phyloP scores from a whole-genome alignment of 2,888 invertebrate species.

The Stenurella melanura region DNA sequence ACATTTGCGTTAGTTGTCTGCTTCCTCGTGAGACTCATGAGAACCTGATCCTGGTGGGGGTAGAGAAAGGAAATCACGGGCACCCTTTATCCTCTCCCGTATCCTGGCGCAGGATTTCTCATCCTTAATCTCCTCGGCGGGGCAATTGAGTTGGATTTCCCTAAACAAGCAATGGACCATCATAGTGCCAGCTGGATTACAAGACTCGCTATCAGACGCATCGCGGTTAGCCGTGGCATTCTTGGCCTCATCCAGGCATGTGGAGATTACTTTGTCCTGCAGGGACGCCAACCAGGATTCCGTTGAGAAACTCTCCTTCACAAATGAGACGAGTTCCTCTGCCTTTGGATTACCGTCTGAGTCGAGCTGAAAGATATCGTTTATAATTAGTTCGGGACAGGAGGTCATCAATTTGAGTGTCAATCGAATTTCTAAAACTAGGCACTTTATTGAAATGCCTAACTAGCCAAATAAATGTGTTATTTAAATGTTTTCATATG shows the following conservation, averaged over 20 bases:
- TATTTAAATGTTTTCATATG: no score
- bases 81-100: conserved; percentile 66
- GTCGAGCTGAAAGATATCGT: conserved; percentile 64
- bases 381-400: conserved; percentile 10
- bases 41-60: conserved; percentile 39
- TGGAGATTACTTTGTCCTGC: conserved; percentile 66
- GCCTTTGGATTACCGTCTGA: conserved; percentile 66
- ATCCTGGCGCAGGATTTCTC: conserved; percentile 67
- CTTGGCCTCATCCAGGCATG: conserved; percentile 67
- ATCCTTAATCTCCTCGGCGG: conserved; percentile 70
- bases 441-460: conserved; percentile 1
- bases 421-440: neutral
- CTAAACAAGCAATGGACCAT: conserved; percentile 70
- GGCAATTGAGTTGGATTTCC: conserved; percentile 70
- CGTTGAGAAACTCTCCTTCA: conserved; percentile 64
- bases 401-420: neutral
- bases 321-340: conserved; percentile 61
- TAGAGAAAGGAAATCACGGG: conserved; percentile 56
- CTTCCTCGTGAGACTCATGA: conserved; percentile 41
- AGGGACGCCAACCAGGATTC: conserved; percentile 66
- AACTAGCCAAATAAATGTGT: neutral
- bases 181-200: conserved; percentile 68
- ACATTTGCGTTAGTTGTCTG: conserved; percentile 16
- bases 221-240: conserved; percentile 58
- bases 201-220: conserved; percentile 60